Evolutionary conservation across 2,113 vertebrate species (phyloP).

Genomic region (Pygoscelis adeliae): DNA sequence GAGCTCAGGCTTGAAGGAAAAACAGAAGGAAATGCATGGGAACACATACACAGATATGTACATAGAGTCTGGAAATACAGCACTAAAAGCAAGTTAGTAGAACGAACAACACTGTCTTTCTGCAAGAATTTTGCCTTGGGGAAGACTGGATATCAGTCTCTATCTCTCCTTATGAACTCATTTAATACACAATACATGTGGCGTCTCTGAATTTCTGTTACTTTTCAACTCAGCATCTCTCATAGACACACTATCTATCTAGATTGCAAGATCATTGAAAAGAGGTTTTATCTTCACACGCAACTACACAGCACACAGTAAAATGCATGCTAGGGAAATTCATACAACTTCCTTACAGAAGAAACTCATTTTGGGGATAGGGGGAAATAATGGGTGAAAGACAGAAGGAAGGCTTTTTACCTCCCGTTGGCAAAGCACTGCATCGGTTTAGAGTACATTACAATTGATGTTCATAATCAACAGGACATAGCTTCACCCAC

Average conservation of each 20-base stretch:
- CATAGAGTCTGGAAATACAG: background rate
- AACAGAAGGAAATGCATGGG: background rate
- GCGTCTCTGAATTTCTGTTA: background rate
- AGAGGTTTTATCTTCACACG: background rate
- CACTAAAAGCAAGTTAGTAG: background rate
- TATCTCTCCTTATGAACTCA: background rate
- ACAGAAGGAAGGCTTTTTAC: background rate
- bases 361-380: background rate
- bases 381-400: background rate
- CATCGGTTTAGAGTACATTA: background rate
- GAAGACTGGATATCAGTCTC: background rate
- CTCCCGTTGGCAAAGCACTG: background rate
- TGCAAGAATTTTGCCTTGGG: background rate
- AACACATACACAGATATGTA: background rate
- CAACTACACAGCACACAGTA: background rate
- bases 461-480: background rate
- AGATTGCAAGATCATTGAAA: background rate
- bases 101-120: background rate
- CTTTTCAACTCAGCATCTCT: background rate
- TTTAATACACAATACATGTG: background rate
- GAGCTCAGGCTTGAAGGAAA: background rate
- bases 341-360: background rate
- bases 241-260: background rate
- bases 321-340: background rate
- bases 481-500: background rate